Conservation (phyloP, 2,797 vertebrate genomes). For the Poeciliopsis gracilis region DNA sequence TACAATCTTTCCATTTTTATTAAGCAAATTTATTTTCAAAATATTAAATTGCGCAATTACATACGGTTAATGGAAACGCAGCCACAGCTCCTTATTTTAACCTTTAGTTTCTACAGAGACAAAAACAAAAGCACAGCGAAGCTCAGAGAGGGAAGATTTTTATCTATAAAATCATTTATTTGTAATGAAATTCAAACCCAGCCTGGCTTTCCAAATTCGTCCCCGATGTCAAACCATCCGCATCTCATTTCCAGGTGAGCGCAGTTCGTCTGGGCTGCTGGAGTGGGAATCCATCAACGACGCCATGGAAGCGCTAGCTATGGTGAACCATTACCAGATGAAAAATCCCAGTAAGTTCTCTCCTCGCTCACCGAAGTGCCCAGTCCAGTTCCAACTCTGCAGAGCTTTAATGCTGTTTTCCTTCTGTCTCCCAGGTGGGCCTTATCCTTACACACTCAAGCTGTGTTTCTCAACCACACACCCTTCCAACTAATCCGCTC, state of each 20-base stretch:
- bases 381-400: background rate
- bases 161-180: background rate
- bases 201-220: background rate
- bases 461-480: slow-evolving; percentile 95
- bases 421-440: slow-evolving; percentile 80
- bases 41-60: no score
- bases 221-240: background rate
- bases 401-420: background rate
- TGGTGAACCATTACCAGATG: slow-evolving; percentile 97
- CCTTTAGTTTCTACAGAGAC: background rate
- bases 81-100: background rate
- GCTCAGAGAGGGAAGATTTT: background rate
- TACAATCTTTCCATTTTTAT: no score
- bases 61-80: background rate
- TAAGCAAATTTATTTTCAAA: no score
- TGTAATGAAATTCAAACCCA: background rate
- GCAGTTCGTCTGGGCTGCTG: slow-evolving; percentile 90
- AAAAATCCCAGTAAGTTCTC: slow-evolving; percentile 89
- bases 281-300: slow-evolving; percentile 96
- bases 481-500: slow-evolving; percentile 83
- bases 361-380: background rate
- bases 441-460: slow-evolving; percentile 94
- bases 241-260: slow-evolving; percentile 81
- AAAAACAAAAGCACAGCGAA: background rate
- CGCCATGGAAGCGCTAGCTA: slow-evolving; percentile 91